Evolutionary conservation across 2,888 invertebrate genomes (phyloP).

Genomic region (Hymenopus coronatus): DNA sequence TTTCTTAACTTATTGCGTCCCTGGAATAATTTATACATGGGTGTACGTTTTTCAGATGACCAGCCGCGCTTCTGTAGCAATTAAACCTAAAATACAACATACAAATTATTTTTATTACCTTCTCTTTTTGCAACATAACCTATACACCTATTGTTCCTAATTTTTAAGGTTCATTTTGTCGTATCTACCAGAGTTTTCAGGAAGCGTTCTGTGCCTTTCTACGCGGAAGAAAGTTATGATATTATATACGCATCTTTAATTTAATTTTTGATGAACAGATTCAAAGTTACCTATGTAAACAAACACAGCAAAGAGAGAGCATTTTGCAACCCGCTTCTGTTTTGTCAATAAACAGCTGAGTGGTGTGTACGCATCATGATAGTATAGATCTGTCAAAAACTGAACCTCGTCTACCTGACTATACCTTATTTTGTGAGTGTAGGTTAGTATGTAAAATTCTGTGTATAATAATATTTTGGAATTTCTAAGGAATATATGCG

Average conservation of each 20-base stretch:
- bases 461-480: no score
- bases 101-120: no score
- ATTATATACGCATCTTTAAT: not conserved
- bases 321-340: not conserved
- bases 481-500: no score
- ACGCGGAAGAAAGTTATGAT: not conserved
- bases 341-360: not conserved
- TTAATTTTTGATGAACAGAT: not conserved
- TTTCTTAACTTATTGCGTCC: no score
- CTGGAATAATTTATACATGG: no score
- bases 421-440: not conserved
- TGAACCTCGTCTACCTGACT: not conserved
- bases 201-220: not conserved
- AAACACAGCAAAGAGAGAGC: not conserved
- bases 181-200: not conserved
- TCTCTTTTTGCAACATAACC: not conserved
- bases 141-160: not conserved
- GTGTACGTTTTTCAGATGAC: no score
- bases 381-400: not conserved
- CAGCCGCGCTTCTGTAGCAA: no score
- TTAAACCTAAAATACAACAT: no score
- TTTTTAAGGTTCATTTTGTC: not conserved
- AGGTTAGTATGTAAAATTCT: not conserved
- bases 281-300: not conserved
- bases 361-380: no score